phyloP scores from a whole-genome alignment of 2,888 invertebrate genomes.

The Trimorus sp. region DNA sequence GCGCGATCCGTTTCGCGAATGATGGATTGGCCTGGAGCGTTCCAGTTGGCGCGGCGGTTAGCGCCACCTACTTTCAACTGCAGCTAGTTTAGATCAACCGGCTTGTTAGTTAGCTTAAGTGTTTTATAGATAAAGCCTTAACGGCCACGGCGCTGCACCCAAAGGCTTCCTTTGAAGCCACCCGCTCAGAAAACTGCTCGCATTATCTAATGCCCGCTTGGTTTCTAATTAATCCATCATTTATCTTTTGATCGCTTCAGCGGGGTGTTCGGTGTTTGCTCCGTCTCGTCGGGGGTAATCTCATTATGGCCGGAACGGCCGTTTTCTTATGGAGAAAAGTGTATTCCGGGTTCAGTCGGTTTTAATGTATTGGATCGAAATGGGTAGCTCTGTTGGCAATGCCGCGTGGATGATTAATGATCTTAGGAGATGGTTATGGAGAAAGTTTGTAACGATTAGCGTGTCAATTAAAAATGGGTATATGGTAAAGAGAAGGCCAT shows the following conservation, averaged over 20 bases:
- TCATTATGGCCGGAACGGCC: too few relatives aligned
- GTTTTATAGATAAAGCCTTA: constrained; percentile 51
- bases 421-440: too few relatives aligned
- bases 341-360: too few relatives aligned
- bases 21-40: constrained; percentile 43
- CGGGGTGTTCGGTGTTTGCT: constrained; percentile 2
- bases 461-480: too few relatives aligned
- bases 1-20: constrained; percentile 33
- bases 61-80: constrained; percentile 41
- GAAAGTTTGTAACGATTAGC: too few relatives aligned
- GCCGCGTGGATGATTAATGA: too few relatives aligned
- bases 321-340: too few relatives aligned
- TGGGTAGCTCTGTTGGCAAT: too few relatives aligned
- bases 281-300: background rate
- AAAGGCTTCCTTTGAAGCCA: constrained; percentile 44
- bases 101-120: constrained; percentile 55
- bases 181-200: constrained; percentile 40
- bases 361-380: background rate
- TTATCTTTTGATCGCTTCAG: constrained; percentile 18
- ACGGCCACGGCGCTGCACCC: constrained; percentile 38
- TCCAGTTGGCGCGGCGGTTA: constrained; percentile 46
- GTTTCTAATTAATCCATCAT: constrained; percentile 37
- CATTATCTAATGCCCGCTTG: constrained; percentile 33
- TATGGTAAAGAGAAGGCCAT: too few relatives aligned
- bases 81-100: constrained; percentile 52